Base-by-base conservation (phyloP, 2,113 vertebrate genomes). In the Globicephala melas region DNA sequence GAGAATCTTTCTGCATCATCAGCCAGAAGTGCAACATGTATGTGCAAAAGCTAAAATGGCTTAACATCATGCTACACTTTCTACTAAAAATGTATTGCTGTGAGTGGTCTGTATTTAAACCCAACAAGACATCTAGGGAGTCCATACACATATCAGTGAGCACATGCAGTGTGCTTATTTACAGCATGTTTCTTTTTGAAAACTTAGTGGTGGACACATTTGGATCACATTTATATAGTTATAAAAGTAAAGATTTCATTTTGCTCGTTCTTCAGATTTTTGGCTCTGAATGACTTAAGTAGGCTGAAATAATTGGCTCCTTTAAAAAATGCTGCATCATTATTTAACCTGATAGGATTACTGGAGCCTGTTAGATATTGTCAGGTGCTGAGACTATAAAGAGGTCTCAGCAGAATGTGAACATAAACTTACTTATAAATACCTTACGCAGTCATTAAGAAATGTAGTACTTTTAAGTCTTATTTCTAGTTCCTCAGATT, bases 191-290 rank as follows among this genome's bases (percentile, higher is more conserved):
- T 98, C 94, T 98, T 47, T 98, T 97, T 98, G 98, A 98, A 98
- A 98, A 97, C 98, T 97, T 98, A 99, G 98, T 99, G 98, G 98
- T 99, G 98, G 98, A 98, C 97, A 95, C 79, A 98, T 98, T 99
- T 98, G 98, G 98, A 98, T 97, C 98, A 98, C 98, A 98, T 98
- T 99, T 99, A 99, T 98, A 98, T 97, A 98, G 97, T 98, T 98
- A 98, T 94, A 98, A 98, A 98, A 99, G 99, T 99, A 99, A 99
- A 99, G 98, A 98, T 98, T 99, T 99, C 98, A 98, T 97, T 98
- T 99, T 98, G 98, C 98, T 98, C 98, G 98, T 65, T 98, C 98
- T 98, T 98, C 94, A 97, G 89, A 96, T 94, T 95, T 83, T 36
- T 97, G 97, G 91, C 88, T 98, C 70, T 96, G 68, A 96, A 93